These are phyloP conservation scores for Caenorhabditis sp. DNA, from an alignment of 2,888 invertebrate species.

Conservation along the genomic window DNA sequence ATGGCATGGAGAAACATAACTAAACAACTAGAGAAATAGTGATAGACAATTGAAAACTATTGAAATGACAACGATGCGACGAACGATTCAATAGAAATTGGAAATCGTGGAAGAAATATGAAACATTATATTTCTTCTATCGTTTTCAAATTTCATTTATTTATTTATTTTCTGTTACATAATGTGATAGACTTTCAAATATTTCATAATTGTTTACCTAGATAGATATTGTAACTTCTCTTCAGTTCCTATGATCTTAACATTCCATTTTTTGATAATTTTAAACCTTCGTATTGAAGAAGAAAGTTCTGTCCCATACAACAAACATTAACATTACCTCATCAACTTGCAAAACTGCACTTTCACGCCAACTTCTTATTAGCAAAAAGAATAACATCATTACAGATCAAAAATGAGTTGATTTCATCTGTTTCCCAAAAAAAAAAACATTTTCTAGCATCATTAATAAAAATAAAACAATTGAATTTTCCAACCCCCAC, in stretches of 20 bases:
- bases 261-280: too few species aligned
- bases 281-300: too few species aligned
- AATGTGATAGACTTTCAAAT: not conserved
- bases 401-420: not conserved
- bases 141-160: not conserved
- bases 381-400: too few species aligned
- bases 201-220: too few species aligned
- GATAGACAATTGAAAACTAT: slow-evolving; percentile 7
- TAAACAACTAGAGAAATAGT: not conserved
- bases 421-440: not conserved
- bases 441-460: not conserved
- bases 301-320: too few species aligned
- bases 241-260: too few species aligned
- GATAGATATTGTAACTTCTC: too few species aligned
- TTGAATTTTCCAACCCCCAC: not conserved
- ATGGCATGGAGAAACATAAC: not conserved
- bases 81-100: slow-evolving; percentile 1
- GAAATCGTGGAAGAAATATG: not conserved
- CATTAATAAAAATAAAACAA: not conserved
- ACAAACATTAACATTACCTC: too few species aligned
- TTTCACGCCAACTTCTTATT: too few species aligned
- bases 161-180: not conserved
- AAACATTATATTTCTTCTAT: not conserved
- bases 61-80: not conserved
- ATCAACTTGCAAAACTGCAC: too few species aligned